Conservation (phyloP, 2,113 vertebrate genomes). For the Dromaius novaehollandiae region DNA sequence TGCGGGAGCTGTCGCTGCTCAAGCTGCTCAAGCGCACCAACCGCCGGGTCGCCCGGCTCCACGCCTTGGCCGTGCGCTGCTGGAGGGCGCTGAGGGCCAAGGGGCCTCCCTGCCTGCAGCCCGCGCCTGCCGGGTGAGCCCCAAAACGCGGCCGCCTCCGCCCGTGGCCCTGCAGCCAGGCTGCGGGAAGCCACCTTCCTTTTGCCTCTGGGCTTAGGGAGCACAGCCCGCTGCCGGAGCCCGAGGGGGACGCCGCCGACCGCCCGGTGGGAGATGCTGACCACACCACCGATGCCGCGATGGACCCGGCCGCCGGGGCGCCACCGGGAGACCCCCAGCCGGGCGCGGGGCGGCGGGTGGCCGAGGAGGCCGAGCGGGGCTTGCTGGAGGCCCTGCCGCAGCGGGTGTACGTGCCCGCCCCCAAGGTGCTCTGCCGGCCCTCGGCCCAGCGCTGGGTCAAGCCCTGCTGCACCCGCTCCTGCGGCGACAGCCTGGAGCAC, state of each 20-base stretch:
- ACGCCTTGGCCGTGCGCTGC: neutral
- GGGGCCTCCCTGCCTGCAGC: neutral
- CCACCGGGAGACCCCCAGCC: neutral
- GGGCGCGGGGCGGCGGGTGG: neutral
- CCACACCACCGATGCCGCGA: neutral
- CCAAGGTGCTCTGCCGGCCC: slow-evolving; percentile 56
- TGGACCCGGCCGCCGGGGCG: too few relatives aligned
- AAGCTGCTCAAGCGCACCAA: neutral
- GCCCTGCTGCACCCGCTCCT: slow-evolving; percentile 69
- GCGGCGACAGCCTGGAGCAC: slow-evolving; percentile 34
- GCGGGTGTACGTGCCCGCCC: slow-evolving; percentile 52
- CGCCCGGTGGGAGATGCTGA: neutral
- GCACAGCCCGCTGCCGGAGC: neutral
- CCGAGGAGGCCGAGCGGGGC: neutral
- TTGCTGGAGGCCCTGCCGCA: slow-evolving; percentile 63
- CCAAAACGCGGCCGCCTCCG: too few relatives aligned
- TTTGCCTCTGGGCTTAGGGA: neutral
- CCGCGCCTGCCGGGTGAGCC: neutral
- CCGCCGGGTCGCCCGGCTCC: neutral
- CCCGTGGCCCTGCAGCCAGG: too few relatives aligned
- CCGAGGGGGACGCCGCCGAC: neutral
- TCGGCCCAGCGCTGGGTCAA: slow-evolving; percentile 34
- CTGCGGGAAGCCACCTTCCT: neutral
- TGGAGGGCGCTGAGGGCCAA: neutral
- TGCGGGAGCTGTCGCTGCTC: neutral